Evolutionary conservation across 1,140 invertebrate genomes (phyloP).

Genomic region (Habropoda laboriosa): DNA sequence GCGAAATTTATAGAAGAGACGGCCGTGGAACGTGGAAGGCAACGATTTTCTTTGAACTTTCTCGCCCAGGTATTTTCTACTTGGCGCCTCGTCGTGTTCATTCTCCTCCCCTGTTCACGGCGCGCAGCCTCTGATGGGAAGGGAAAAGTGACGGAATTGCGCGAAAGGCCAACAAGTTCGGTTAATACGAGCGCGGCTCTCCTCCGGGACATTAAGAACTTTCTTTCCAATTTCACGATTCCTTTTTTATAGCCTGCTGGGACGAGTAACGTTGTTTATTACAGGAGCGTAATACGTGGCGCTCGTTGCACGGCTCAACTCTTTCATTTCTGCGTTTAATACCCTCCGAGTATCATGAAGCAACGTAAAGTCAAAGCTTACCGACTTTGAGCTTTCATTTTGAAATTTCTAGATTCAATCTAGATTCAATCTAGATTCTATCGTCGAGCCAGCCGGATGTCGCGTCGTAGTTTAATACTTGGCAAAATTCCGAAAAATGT

Average conservation of each 20-base stretch:
- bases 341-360: too few species aligned
- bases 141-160: slow-evolving; percentile 16
- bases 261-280: slow-evolving; percentile 23
- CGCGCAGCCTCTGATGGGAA: neutral
- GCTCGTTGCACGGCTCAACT: too few species aligned
- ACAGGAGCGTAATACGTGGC: neutral
- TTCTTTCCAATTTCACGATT: slow-evolving; percentile 51
- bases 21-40: slow-evolving; percentile 41
- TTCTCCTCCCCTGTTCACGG: too few species aligned
- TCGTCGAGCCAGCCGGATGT: too few species aligned
- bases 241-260: slow-evolving; percentile 26
- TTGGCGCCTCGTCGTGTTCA: neutral
- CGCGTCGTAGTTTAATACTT: neutral
- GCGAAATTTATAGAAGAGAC: slow-evolving; percentile 33
- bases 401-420: too few species aligned
- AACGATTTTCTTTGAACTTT: slow-evolving; percentile 29
- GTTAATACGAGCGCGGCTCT: slow-evolving; percentile 29
- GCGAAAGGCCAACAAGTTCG: slow-evolving; percentile 26
- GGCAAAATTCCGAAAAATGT: neutral
- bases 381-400: neutral
- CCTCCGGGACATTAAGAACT: slow-evolving; percentile 41
- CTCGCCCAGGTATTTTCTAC: slow-evolving; percentile 42
- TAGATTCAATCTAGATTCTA: too few species aligned
- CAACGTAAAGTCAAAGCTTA: too few species aligned
- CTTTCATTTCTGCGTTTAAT: too few species aligned